phyloP scores from a whole-genome alignment of 1,140 invertebrate species.

The Venustaconcha ellipsiformis region DNA sequence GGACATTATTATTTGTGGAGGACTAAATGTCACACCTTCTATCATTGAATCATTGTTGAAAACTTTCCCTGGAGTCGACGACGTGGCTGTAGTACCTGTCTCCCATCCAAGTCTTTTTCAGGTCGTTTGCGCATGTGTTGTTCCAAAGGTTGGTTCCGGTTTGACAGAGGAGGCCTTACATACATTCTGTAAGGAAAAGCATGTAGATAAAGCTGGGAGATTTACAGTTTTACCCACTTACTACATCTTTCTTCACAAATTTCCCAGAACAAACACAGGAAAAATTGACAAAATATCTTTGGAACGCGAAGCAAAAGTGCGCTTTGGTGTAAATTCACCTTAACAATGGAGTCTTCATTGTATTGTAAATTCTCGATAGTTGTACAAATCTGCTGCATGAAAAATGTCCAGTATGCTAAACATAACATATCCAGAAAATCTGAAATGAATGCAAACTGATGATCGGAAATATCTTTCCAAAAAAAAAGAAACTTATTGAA shows the following conservation, averaged over 20 bases:
- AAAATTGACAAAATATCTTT: not conserved
- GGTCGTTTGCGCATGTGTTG: conserved; percentile 21
- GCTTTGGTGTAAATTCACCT: too few species aligned
- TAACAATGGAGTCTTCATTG: too few species aligned
- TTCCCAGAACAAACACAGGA: conserved; percentile 6
- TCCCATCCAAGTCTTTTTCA: conserved; percentile 11
- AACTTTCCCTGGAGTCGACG: conserved; percentile 9
- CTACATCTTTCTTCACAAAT: conserved; percentile 15
- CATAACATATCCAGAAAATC: too few species aligned
- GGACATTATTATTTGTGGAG: conserved; percentile 27
- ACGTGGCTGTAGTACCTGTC: conserved; percentile 9
- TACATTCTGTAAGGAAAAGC: conserved; percentile 6
- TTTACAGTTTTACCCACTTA: conserved; percentile 14
- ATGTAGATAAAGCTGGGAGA: conserved; percentile 1
- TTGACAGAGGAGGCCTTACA: conserved; percentile 12
- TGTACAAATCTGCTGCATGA: too few species aligned
- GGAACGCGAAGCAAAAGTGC: not conserved
- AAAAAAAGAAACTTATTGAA: too few species aligned
- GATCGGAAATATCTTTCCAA: too few species aligned
- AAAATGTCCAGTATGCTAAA: too few species aligned
- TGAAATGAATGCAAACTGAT: too few species aligned
- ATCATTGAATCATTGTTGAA: conserved; percentile 11
- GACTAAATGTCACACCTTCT: conserved; percentile 10
- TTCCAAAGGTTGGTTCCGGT: not conserved
- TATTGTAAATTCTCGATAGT: too few species aligned